Conservation (phyloP, 2,113 vertebrate species). For the Suncus etruscus region DNA sequence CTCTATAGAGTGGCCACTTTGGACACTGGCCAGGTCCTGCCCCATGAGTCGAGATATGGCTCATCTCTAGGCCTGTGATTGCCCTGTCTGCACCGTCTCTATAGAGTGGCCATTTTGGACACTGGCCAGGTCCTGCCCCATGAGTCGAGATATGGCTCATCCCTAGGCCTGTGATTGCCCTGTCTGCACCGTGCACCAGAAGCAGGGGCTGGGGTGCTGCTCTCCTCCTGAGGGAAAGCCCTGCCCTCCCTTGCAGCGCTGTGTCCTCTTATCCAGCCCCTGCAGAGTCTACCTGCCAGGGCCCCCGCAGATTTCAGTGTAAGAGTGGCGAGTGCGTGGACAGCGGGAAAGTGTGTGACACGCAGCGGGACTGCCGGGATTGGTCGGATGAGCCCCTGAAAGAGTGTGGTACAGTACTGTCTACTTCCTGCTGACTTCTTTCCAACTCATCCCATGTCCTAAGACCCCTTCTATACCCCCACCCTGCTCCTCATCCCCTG, state of each 20-base stretch:
- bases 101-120: background rate
- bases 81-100: background rate
- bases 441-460: conserved; percentile 43
- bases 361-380: conserved; percentile 96
- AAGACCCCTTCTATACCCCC: background rate
- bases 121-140: background rate
- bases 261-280: conserved; percentile 83
- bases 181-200: background rate
- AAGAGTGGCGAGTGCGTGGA: conserved; percentile 97
- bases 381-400: conserved; percentile 97
- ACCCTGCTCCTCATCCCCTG: conserved; percentile 10
- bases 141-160: background rate
- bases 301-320: conserved; percentile 95
- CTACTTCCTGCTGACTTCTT: conserved; percentile 40
- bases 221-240: background rate
- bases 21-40: background rate
- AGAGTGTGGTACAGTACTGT: conserved; percentile 93
- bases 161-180: background rate
- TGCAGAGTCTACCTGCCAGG: conserved; percentile 95
- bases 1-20: background rate
- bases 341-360: conserved; percentile 96
- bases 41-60: background rate
- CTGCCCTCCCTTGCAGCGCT: background rate
- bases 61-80: background rate
- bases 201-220: background rate